These are phyloP conservation scores for Lutjanus argentimaculatus DNA, from an alignment of 2,797 vertebrate species.

Conservation along the genomic window DNA sequence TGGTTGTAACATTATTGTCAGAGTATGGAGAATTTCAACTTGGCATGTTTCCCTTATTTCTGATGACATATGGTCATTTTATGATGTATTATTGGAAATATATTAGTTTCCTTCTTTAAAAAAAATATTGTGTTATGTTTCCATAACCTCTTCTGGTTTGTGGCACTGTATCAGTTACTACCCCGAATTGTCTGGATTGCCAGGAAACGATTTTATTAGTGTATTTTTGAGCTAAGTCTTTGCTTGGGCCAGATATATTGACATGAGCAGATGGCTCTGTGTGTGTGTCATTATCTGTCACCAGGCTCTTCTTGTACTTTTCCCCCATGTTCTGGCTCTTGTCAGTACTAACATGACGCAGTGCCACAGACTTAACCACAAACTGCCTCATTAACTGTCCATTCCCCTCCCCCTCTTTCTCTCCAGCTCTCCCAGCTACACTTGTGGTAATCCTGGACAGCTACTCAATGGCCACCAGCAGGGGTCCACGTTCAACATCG, in stretches of 20 bases:
- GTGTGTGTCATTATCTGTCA: constrained; percentile 3
- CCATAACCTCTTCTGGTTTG: not conserved
- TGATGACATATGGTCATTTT: too few species aligned
- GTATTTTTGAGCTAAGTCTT: constrained; percentile 4
- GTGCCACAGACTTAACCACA: constrained; percentile 10
- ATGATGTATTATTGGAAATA: too few species aligned
- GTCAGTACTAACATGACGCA: constrained; percentile 3
- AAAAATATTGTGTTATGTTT: not conserved
- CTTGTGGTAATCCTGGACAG: constrained; percentile 95
- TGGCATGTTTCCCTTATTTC: too few species aligned
- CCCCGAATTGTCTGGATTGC: not conserved
- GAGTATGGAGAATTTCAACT: too few species aligned
- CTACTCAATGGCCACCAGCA: constrained; percentile 95
- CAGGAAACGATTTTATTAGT: not conserved
- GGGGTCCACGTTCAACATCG: constrained; percentile 94
- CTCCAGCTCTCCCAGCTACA: constrained; percentile 96
- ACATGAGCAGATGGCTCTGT: constrained; percentile 5
- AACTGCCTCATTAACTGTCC: constrained; percentile 31
- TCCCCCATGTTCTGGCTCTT: constrained; percentile 7
- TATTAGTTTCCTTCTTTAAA: too few species aligned
- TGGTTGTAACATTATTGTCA: too few species aligned
- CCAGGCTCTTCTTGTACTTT: not conserved
- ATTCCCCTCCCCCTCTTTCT: constrained; percentile 7
- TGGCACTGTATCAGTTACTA: not conserved
- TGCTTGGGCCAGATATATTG: constrained; percentile 14